Base-by-base conservation (phyloP, 2,888 invertebrate species). In the Abrostola tripartita region DNA sequence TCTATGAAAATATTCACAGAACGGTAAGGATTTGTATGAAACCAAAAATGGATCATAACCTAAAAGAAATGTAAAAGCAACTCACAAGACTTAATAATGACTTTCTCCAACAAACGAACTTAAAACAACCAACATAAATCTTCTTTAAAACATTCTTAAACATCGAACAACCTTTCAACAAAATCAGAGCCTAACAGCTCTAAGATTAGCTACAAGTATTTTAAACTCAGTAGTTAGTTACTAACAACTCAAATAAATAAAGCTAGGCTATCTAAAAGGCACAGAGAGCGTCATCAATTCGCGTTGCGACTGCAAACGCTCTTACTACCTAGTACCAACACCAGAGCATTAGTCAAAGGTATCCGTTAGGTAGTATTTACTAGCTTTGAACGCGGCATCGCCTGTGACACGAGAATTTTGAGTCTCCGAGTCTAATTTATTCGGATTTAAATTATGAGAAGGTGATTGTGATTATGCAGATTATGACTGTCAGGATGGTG, bases 201-300 rank as follows among this genome's bases (percentile, higher is more conserved):
- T 9, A 8, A 14, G 44, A 24, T 47, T 47, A 47, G 44, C 14
- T 61, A 62, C 57, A 69, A 52, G 8, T 56, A 53, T 57, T 70
- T 66, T 69, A 65, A 74, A 69, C 49, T 58, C 66, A 59, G 64
- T 65, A 78, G 67, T 72, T 61, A 52, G 74, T 61, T 44, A 40
- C 37, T 47, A 65, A 55, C 42, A 40, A 41, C 52, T 50, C 41
- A 49, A 57, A 77, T 78, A 76, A 79, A 79, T 71, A 75, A 70
- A 68, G 47, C 41, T 35, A 7, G 44, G 59, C 47, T 79, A 79
- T 79, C 79, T 76, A 40, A 57, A 57, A 71, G 59, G 52, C 52
- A 66, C 52, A 65, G 81, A 82, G 65, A 82, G 81, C 74, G 47
- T 67, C 81, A 82, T 82, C 74, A 78, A 82, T 78, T 69, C 66